Evolutionary conservation across 2,113 vertebrate genomes (phyloP).

Genomic region (Antechinus stuartii): DNA sequence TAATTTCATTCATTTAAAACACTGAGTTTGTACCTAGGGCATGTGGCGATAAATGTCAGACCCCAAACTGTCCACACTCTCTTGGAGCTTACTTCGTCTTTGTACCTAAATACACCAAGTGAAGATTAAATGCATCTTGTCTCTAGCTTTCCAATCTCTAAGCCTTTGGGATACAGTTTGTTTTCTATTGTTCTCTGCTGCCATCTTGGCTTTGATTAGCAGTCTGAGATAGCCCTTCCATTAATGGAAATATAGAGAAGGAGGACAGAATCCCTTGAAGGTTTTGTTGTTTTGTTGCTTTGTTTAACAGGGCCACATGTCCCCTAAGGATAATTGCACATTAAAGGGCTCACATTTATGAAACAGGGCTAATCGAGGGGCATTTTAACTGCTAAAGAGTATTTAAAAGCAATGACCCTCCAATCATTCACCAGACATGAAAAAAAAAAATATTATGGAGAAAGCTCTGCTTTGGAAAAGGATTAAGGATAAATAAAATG

Average conservation of each 20-base stretch:
- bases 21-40: neutral
- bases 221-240: neutral
- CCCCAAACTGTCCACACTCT: neutral
- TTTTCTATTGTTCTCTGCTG: neutral
- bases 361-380: neutral
- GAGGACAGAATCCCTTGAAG: neutral
- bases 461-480: neutral
- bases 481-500: neutral
- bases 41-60: neutral
- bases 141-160: neutral
- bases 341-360: neutral
- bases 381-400: neutral
- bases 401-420: neutral
- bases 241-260: neutral
- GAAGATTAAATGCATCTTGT: neutral
- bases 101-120: neutral
- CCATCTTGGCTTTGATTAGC: neutral
- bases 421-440: neutral
- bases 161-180: neutral
- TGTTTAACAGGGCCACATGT: neutral
- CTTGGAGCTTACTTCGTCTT: neutral
- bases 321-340: neutral
- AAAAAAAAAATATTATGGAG: neutral
- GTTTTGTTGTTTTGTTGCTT: neutral
- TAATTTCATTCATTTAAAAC: neutral